Evolutionary conservation across 2,113 vertebrate species (phyloP).

Genomic region (Trachemys scripta): DNA sequence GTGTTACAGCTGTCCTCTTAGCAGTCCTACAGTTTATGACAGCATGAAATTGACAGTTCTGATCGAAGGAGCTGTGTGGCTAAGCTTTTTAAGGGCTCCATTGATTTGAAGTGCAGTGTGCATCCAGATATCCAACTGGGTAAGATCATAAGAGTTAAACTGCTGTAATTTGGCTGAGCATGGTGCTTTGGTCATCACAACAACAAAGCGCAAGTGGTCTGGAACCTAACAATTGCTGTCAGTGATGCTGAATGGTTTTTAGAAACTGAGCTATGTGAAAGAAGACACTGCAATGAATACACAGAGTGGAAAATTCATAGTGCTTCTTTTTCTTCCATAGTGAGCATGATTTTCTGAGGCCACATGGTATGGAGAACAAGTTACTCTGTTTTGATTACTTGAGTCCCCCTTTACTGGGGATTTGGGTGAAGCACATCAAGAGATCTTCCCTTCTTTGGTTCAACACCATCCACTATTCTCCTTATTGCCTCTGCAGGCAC

Average conservation of each 20-base stretch:
- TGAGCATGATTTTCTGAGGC: background rate
- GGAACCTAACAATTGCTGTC: background rate
- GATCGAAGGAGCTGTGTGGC: background rate
- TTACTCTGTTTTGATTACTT: background rate
- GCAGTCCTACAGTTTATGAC: background rate
- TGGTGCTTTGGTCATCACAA: background rate
- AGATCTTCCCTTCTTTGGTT: background rate
- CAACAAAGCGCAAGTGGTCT: accelerated
- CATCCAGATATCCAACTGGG: background rate
- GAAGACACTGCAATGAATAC: background rate
- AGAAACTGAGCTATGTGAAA: background rate
- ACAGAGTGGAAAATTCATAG: background rate
- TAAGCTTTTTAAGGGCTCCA: background rate
- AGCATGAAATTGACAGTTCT: background rate
- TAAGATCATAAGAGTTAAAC: background rate
- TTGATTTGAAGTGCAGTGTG: accelerated
- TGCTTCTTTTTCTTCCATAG: background rate
- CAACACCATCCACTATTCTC: accelerated
- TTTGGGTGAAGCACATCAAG: background rate
- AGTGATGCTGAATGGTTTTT: too few relatives aligned
- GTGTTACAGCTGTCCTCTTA: background rate
- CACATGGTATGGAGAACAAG: background rate
- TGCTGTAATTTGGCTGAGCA: background rate
- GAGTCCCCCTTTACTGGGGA: background rate
- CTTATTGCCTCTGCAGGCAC: accelerated